These are phyloP conservation scores for Penaeus indicus DNA, from an alignment of 1,140 invertebrate species.

Conservation along the genomic window DNA sequence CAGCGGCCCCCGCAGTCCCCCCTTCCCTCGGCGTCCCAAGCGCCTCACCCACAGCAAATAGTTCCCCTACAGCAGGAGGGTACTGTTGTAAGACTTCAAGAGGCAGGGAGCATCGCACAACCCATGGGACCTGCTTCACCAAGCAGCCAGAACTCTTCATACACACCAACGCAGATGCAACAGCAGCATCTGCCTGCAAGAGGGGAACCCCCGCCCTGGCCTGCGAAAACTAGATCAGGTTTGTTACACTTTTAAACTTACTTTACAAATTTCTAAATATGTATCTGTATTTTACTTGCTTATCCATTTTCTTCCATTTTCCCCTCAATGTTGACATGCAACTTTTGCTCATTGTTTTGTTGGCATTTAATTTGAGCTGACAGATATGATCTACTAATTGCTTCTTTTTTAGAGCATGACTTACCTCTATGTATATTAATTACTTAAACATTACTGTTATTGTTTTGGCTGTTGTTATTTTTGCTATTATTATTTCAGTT, in stretches of 20 bases:
- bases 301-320: no score
- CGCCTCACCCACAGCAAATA: constrained; percentile 31
- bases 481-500: constrained; percentile 1
- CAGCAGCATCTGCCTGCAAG: constrained; percentile 40
- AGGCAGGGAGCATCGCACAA: constrained; percentile 20
- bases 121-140: constrained; percentile 27
- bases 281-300: no score
- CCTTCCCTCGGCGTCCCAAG: background rate
- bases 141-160: constrained; percentile 33
- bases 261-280: no score
- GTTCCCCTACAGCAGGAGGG: constrained; percentile 6
- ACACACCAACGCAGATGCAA: constrained; percentile 12
- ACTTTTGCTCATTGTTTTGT: background rate
- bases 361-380: background rate
- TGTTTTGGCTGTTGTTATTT: background rate
- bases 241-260: background rate
- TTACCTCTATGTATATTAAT: background rate
- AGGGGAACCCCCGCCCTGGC: constrained; percentile 47
- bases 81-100: constrained; percentile 6
- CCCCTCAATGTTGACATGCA: no score
- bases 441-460: background rate
- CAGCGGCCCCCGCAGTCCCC: constrained; percentile 21
- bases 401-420: no score
- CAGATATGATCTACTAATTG: background rate
- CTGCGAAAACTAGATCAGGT: constrained; percentile 47